phyloP scores from a whole-genome alignment of 2,797 vertebrate species.

The Siniperca undulata region DNA sequence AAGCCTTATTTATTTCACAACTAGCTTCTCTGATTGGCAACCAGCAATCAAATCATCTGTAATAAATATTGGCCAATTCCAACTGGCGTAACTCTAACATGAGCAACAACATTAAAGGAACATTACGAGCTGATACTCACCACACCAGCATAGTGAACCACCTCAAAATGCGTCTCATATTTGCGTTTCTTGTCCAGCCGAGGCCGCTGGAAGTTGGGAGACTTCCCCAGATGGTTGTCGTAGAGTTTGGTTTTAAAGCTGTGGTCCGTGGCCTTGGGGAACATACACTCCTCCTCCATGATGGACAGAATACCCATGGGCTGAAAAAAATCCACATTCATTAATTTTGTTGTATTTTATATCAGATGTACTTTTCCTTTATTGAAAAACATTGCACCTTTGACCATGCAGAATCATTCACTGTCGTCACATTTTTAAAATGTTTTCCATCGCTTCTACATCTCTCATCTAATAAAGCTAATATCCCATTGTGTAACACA shows the following conservation, averaged over 20 bases:
- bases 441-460: not conserved
- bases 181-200: constrained; percentile 93
- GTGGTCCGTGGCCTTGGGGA: constrained; percentile 93
- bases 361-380: not conserved
- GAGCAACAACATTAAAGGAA: not conserved
- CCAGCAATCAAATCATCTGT: not conserved
- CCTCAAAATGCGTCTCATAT: constrained; percentile 94
- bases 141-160: constrained; percentile 96
- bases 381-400: not conserved
- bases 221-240: constrained; percentile 95
- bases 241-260: constrained; percentile 96
- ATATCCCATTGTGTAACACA: not conserved
- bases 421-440: not conserved
- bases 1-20: not conserved
- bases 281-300: constrained; percentile 98
- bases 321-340: constrained; percentile 69
- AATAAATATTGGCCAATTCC: not conserved
- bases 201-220: constrained; percentile 93
- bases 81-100: not conserved
- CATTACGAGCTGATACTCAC: constrained; percentile 80
- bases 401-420: not conserved
- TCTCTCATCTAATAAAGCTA: not conserved
- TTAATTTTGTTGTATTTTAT: not conserved
- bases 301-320: constrained; percentile 95
- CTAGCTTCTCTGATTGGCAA: not conserved